Conservation (phyloP, 2,888 invertebrate genomes). For the Caradrina clavipalpis region DNA sequence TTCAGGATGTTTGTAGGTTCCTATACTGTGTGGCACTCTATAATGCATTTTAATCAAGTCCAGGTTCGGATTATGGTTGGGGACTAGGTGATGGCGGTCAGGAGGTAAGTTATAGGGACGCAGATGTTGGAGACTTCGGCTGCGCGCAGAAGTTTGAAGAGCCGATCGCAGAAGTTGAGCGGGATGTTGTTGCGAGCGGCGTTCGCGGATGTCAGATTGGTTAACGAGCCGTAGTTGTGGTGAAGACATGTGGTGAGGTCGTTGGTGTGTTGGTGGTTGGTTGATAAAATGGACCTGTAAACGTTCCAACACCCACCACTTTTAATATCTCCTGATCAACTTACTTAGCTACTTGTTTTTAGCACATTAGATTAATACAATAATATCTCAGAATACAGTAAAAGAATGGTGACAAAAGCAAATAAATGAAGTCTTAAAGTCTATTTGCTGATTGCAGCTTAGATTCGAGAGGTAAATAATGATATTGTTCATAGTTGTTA, state of each 20-base stretch:
- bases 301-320: slow-evolving; percentile 91
- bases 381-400: slow-evolving; percentile 39
- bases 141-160: slow-evolving; percentile 86
- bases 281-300: slow-evolving; percentile 91
- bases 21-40: slow-evolving; percentile 79
- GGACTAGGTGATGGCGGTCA: slow-evolving; percentile 88
- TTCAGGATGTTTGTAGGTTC: slow-evolving; percentile 78
- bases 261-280: slow-evolving; percentile 91
- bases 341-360: slow-evolving; percentile 59
- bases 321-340: slow-evolving; percentile 84
- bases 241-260: slow-evolving; percentile 90
- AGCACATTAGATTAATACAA: slow-evolving; percentile 50
- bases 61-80: slow-evolving; percentile 71
- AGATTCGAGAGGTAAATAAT: slow-evolving; percentile 36
- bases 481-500: slow-evolving; percentile 26
- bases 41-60: slow-evolving; percentile 71
- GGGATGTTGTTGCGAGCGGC: slow-evolving; percentile 85
- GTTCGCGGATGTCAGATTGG: slow-evolving; percentile 87
- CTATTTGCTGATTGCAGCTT: slow-evolving; percentile 28
- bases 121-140: slow-evolving; percentile 85
- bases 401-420: slow-evolving; percentile 46
- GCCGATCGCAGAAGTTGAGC: slow-evolving; percentile 85
- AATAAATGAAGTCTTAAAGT: slow-evolving; percentile 27
- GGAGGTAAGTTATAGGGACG: slow-evolving; percentile 81
- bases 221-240: slow-evolving; percentile 89